A percentile compares a stretch with the other conserved stretches of the same genome.
phyloP scores from a whole-genome alignment of 2,888 invertebrate genomes.

The Hyalella azteca region DNA sequence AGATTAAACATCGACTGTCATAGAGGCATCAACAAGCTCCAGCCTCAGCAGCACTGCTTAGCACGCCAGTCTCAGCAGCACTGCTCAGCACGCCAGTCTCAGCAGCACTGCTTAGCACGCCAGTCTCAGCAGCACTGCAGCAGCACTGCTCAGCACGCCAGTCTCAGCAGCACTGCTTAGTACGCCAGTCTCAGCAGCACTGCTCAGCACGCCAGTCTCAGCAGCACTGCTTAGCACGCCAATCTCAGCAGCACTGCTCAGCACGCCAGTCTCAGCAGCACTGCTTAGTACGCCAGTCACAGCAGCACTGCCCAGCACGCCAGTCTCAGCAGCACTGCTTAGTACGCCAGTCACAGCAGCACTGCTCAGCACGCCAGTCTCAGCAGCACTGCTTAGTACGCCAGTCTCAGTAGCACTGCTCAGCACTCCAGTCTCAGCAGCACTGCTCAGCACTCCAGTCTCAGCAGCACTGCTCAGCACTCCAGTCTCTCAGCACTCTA shows the following conservation, averaged over 20 bases:
- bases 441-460: no score
- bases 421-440: no score
- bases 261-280: background rate
- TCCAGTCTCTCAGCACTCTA: background rate
- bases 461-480: slow-evolving; percentile 7
- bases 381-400: background rate
- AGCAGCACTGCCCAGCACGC: background rate
- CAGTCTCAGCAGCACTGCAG: background rate
- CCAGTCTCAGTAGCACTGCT: no score
- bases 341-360: background rate
- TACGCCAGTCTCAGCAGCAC: no score
- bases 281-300: background rate
- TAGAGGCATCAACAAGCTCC: no score
- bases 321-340: background rate
- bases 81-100: background rate
- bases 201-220: background rate
- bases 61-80: no score
- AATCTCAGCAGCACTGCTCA: background rate
- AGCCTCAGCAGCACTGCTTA: no score
- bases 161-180: background rate
- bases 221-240: background rate
- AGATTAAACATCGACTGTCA: no score
- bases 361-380: background rate
- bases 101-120: background rate
- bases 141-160: background rate